These are phyloP conservation scores for Trichonephila clavata DNA, from an alignment of 1,140 invertebrate species.

Conservation along the genomic window DNA sequence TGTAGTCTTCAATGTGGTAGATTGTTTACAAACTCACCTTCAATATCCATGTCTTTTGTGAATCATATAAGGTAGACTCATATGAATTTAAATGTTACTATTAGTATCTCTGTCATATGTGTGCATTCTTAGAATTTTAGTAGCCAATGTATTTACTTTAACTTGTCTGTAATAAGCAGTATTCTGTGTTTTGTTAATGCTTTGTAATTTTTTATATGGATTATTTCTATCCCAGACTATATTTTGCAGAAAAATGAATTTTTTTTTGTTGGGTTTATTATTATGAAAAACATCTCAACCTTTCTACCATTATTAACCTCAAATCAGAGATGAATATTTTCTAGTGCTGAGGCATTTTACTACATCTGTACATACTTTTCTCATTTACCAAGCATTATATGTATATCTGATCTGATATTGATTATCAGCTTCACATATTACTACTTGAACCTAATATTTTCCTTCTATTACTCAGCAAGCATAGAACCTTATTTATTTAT, in stretches of 20 bases:
- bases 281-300: background rate
- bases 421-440: slow-evolving; percentile 22
- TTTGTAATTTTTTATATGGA: background rate
- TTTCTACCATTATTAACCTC: slow-evolving; percentile 40
- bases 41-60: background rate
- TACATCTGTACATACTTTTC: slow-evolving; percentile 46
- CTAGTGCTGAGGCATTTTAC: slow-evolving; percentile 11
- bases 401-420: slow-evolving; percentile 9
- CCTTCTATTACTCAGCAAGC: background rate
- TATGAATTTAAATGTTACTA: slow-evolving; percentile 10
- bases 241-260: background rate
- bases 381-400: slow-evolving; percentile 34
- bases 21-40: background rate
- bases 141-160: background rate
- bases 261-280: background rate
- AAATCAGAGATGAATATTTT: slow-evolving; percentile 49
- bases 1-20: background rate
- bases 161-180: background rate
- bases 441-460: background rate
- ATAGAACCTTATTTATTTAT: background rate
- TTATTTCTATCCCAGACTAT: background rate
- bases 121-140: slow-evolving; percentile 6
- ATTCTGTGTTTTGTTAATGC: background rate
- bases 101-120: background rate
- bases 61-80: background rate